Percentiles rank a stretch among this genome's conserved stretches.
phyloP scores from a whole-genome alignment of 2,797 vertebrate species.

The Platalea minor region DNA sequence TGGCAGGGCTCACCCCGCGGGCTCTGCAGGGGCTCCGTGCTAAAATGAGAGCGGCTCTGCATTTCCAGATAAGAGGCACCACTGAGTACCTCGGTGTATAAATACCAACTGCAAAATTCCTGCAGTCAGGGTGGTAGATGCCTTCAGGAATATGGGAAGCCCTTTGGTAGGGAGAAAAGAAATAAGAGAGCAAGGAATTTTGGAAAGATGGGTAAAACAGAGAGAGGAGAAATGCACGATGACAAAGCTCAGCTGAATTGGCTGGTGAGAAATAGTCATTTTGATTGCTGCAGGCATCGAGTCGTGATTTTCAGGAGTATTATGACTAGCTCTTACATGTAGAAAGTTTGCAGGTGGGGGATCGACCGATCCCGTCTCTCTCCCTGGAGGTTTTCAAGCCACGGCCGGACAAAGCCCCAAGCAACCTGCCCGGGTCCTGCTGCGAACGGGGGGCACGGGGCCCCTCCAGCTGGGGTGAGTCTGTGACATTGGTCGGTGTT shows the following conservation, averaged over 20 bases:
- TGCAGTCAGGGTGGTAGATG: not conserved
- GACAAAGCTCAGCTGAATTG: not conserved
- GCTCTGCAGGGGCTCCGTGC: not conserved
- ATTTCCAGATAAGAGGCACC: not conserved
- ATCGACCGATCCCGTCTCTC: not conserved
- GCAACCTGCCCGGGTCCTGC: not conserved
- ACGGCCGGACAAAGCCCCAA: fast-evolving
- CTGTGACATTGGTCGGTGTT: not conserved
- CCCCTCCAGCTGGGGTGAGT: not conserved
- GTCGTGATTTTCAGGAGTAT: not conserved
- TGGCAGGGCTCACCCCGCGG: fast-evolving
- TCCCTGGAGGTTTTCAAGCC: not conserved
- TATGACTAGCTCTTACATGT: not conserved
- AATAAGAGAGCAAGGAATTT: not conserved
- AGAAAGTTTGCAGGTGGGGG: not conserved
- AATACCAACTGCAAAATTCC: not conserved
- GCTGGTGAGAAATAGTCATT: not conserved
- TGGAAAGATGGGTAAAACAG: not conserved
- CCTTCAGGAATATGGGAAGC: not conserved
- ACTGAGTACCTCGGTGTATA: not conserved
- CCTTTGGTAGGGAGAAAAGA: not conserved
- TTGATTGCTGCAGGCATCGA: not conserved
- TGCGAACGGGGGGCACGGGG: fast-evolving
- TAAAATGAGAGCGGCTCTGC: not conserved
- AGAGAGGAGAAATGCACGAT: not conserved